These are phyloP conservation scores for Rhinoderma darwinii DNA, from an alignment of 2,113 vertebrate species.

Conservation along the genomic window DNA sequence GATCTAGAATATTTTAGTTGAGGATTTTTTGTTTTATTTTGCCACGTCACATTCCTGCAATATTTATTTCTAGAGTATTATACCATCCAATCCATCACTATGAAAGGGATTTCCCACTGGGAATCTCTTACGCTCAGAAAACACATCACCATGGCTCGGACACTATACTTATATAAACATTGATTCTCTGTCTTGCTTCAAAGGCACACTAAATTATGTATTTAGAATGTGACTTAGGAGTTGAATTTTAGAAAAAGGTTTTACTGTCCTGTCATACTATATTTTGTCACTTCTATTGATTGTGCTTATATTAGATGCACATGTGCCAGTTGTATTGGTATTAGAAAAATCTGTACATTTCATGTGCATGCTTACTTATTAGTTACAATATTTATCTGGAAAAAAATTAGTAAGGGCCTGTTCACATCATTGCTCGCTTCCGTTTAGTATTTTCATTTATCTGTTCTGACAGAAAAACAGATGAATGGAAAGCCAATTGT, in stretches of 20 bases:
- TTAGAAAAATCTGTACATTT: not conserved
- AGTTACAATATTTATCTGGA: not conserved
- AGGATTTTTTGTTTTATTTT: not conserved
- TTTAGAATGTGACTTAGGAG: conserved; percentile 33
- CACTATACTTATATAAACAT: conserved; percentile 38
- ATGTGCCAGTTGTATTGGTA: not conserved
- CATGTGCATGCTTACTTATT: not conserved
- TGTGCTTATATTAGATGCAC: conserved; percentile 18
- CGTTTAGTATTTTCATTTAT: too few relatives aligned
- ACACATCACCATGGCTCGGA: conserved; percentile 31
- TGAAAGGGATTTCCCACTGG: conserved; percentile 30
- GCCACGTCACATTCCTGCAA: not conserved
- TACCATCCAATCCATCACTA: conserved; percentile 42
- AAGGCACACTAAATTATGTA: conserved; percentile 48
- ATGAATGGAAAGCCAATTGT: too few relatives aligned
- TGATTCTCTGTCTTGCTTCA: conserved; percentile 55
- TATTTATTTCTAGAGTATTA: conserved; percentile 32
- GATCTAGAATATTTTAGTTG: not conserved
- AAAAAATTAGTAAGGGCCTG: not conserved
- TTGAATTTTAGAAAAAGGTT: conserved; percentile 28
- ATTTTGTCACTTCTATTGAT: conserved; percentile 25
- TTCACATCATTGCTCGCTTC: too few relatives aligned
- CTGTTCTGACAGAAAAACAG: too few relatives aligned
- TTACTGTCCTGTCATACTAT: conserved; percentile 22
- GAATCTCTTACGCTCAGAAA: conserved; percentile 31